These are phyloP conservation scores for Melanaphis sacchari DNA, from an alignment of 1,140 invertebrate genomes.

Conservation along the genomic window DNA sequence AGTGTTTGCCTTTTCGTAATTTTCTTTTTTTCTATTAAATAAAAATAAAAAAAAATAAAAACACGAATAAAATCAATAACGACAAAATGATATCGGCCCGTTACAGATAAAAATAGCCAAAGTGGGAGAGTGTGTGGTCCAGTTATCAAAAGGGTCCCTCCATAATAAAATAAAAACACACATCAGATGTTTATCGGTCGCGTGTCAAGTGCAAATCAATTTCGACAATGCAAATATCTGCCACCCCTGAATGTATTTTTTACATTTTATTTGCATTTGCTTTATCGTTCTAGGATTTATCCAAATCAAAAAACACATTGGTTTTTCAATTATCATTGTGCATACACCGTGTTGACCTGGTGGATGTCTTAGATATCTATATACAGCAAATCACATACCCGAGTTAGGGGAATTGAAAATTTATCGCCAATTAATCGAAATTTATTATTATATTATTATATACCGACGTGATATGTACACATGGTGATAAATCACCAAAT, in stretches of 20 bases:
- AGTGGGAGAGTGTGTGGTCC: neutral
- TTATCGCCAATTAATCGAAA: slow-evolving; percentile 56
- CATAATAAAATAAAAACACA: slow-evolving; percentile 30
- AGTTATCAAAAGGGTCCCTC: neutral
- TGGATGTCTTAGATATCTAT: slow-evolving; percentile 32
- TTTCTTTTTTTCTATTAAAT: slow-evolving; percentile 24
- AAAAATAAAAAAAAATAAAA: neutral
- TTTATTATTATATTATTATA: slow-evolving; percentile 49
- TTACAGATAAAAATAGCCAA: neutral
- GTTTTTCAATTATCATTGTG: slow-evolving; percentile 50
- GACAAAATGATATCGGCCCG: slow-evolving; percentile 38
- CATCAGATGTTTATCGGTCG: slow-evolving; percentile 52
- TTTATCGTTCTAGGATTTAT: neutral
- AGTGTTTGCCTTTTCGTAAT: slow-evolving; percentile 34
- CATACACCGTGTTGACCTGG: slow-evolving; percentile 19
- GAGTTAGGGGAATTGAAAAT: slow-evolving; percentile 31
- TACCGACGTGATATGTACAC: slow-evolving; percentile 23
- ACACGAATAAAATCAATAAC: slow-evolving; percentile 49
- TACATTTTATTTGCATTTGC: slow-evolving; percentile 7
- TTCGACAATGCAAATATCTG: slow-evolving; percentile 51
- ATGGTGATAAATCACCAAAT: slow-evolving; percentile 47
- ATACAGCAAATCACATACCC: neutral
- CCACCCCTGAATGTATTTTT: slow-evolving; percentile 21
- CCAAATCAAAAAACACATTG: slow-evolving; percentile 21
- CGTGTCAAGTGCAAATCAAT: slow-evolving; percentile 49